Evolutionary conservation across 30 jellyfish, hydroid and myxozoan species (phyloP), one percentile per base, ranked within the genome.

Genomic region (Sanderia malayensis): DNA sequence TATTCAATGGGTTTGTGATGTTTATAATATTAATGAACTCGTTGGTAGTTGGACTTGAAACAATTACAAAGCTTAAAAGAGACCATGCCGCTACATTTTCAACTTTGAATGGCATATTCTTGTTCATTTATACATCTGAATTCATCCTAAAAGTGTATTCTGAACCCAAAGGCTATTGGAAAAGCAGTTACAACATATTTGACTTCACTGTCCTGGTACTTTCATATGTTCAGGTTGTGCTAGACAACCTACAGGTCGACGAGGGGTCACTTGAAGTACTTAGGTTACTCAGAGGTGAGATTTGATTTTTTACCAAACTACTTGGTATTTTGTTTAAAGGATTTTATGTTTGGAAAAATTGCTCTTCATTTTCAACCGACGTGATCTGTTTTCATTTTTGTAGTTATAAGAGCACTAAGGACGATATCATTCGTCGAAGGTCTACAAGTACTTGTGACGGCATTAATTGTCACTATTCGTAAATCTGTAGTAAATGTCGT

Each of bases 361-460:
- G 1, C 17, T 8, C 45, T 37, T 37, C 13, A 37, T 4, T 13
- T 37, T 75, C 31, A 49, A 11, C 18, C 6, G 18, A 9, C 27
- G 64, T 2, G 64, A 18, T 49, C 24, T 49, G 8, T 18, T 19
- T 49, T 0, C 2, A 49, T 30, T 29, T 10, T 55, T 46, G 1
- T 53, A 86, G 96, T 85, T 23, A 73, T 84, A 29, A 37, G 89
- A 37, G 62, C 94, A 41, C 61, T 86, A 73, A 86, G 96, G 19
- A 86, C 96, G 11, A 86, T 86, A 34, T 86, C 96, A 4, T 86
- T 86, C 72, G 76, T 86, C 2, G 96, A 86, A 65, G 96, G 96
- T 21, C 61, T 86, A 37, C 96, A 86, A 79, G 96, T 86, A 30
- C 61, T 86, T 19, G 96, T 86, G 67, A 81, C 73, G 19, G 96